Percentiles rank a stretch among this genome's conserved stretches.
Conservation (phyloP, 1,140 invertebrate genomes). For the Venustaconcha ellipsiformis region DNA sequence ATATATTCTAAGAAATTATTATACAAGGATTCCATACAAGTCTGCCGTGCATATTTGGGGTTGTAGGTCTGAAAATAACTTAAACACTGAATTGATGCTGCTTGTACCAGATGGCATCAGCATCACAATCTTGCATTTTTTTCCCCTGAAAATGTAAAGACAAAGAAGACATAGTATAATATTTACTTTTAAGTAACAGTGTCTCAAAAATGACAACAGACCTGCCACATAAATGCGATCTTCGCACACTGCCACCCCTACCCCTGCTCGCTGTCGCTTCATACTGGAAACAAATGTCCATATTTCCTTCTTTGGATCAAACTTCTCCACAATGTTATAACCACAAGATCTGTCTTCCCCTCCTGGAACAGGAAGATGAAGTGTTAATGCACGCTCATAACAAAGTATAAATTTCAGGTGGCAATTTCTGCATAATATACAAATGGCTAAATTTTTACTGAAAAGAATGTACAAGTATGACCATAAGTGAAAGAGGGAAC, state of each 20-base stretch:
- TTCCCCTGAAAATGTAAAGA: background rate
- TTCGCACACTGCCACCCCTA: constrained; percentile 64
- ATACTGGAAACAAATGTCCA: constrained; percentile 74
- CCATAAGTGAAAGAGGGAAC: no score
- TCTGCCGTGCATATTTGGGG: no score
- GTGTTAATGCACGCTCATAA: background rate
- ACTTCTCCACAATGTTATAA: constrained; percentile 81
- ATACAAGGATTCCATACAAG: no score
- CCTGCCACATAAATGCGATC: constrained; percentile 66
- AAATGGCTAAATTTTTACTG: no score
- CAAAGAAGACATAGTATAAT: background rate
- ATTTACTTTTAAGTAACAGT: background rate
- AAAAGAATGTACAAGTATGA: no score
- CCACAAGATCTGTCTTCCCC: constrained; percentile 63
- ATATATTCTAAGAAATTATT: no score
- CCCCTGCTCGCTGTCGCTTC: constrained; percentile 61
- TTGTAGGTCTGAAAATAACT: no score
- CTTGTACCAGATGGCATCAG: background rate
- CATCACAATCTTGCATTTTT: background rate
- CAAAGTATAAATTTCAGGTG: no score
- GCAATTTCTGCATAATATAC: no score
- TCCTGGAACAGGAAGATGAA: constrained; percentile 40
- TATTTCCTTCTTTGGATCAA: constrained; percentile 80
- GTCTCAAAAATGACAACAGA: constrained; percentile 15
- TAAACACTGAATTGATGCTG: background rate